Conservation (phyloP, 2,888 invertebrate species). For the Ochropacha duplaris region DNA sequence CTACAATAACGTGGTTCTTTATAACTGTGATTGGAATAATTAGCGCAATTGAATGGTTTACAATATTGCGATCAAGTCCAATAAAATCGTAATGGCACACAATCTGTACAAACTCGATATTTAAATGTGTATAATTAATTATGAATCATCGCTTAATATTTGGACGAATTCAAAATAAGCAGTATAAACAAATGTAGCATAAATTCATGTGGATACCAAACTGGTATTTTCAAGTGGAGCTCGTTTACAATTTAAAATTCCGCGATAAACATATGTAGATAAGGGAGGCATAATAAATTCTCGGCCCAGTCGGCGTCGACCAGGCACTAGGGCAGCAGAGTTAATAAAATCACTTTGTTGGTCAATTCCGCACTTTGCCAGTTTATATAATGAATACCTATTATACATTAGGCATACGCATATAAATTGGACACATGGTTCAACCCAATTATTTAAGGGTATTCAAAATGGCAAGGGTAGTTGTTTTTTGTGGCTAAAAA, state of each 20-base stretch:
- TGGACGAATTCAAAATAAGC: constrained; percentile 32
- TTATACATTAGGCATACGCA: background rate
- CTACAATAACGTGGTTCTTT: constrained; percentile 4
- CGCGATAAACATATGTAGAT: constrained; percentile 77
- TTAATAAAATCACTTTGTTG: constrained; percentile 68
- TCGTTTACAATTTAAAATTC: constrained; percentile 79
- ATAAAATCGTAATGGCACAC: background rate
- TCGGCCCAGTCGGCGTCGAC: constrained; percentile 44
- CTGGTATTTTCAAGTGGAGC: constrained; percentile 58
- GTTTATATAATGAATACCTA: background rate
- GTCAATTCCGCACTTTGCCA: constrained; percentile 45
- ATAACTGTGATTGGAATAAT: constrained; percentile 18
- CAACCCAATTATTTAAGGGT: background rate
- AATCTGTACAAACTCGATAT: background rate
- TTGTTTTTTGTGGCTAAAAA: background rate
- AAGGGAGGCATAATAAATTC: constrained; percentile 69
- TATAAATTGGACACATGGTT: background rate
- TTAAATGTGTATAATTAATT: background rate
- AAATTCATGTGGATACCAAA: constrained; percentile 51
- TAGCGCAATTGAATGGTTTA: constrained; percentile 6
- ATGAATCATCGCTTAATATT: no score
- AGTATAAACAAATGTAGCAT: constrained; percentile 41
- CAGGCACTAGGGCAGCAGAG: constrained; percentile 39
- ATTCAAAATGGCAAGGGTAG: background rate
- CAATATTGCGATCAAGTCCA: constrained; percentile 5